Percentiles rank a stretch among this genome's conserved stretches.
These are phyloP conservation scores for Takifugu bimaculatus DNA, from an alignment of 2,113 vertebrate genomes.

Conservation along the genomic window DNA sequence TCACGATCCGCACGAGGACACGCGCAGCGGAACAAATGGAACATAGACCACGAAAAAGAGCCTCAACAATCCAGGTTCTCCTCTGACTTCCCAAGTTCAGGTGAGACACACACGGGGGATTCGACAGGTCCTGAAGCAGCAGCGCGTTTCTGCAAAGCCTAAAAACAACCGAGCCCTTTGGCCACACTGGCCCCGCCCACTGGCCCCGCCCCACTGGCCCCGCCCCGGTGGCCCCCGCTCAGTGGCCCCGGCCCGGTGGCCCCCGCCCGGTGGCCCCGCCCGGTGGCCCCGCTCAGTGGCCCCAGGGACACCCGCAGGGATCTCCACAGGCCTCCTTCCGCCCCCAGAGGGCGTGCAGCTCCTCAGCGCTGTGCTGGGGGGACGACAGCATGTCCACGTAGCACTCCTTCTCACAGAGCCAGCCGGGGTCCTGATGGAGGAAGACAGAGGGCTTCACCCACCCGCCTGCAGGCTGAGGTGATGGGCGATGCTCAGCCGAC, in stretches of 20 bases:
- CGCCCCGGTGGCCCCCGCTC: neutral
- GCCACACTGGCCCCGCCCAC: no score
- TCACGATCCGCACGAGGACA: slow-evolving; percentile 57
- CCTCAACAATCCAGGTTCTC: slow-evolving; percentile 8
- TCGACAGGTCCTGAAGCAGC: no score
- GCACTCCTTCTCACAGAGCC: slow-evolving; percentile 94
- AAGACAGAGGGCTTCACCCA: neutral
- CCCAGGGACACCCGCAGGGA: slow-evolving; percentile 83
- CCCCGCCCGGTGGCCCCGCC: neutral
- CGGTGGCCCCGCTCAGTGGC: slow-evolving; percentile 22
- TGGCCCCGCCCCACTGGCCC: no score
- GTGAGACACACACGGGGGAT: no score
- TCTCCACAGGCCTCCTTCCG: slow-evolving; percentile 83
- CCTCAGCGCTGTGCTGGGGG: slow-evolving; percentile 86
- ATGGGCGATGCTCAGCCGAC: no score
- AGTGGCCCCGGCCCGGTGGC: slow-evolving; percentile 1
- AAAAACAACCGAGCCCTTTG: no score
- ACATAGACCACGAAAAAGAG: slow-evolving; percentile 32
- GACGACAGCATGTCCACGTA: slow-evolving; percentile 91
- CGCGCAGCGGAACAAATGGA: slow-evolving; percentile 32
- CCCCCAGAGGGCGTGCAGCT: slow-evolving; percentile 83
- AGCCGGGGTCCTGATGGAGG: slow-evolving; percentile 80
- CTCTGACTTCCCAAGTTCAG: no score
- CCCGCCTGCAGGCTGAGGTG: no score
- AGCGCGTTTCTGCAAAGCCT: no score